Percentiles rank a stretch among this genome's conserved stretches.
phyloP scores from a whole-genome alignment of 2,888 invertebrate species.

The Sicus ferrugineus region DNA sequence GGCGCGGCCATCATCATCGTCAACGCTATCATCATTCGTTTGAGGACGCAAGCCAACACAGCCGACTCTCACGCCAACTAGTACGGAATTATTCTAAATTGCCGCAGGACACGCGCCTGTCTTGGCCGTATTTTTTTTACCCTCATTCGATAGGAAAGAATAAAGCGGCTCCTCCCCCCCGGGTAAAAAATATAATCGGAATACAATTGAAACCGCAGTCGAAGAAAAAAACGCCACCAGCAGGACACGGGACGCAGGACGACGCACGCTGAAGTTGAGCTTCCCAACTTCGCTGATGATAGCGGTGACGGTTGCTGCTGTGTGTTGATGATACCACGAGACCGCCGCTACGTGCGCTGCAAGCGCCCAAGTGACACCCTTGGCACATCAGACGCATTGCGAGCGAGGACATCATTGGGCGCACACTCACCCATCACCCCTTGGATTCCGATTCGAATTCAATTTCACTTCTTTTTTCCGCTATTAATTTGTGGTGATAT shows the following conservation, averaged over 20 bases:
- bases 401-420: constrained; percentile 17
- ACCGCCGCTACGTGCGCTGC: not conserved
- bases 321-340: not conserved
- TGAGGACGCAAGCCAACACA: constrained; percentile 27
- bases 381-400: not conserved
- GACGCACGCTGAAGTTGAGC: not conserved
- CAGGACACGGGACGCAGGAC: not conserved
- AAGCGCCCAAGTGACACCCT: constrained; percentile 24
- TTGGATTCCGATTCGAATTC: not conserved
- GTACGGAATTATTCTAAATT: constrained; percentile 43
- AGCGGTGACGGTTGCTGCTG: not conserved
- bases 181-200: not conserved
- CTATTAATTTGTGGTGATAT: constrained; percentile 26
- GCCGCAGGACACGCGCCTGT: constrained; percentile 54
- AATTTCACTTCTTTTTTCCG: constrained; percentile 41
- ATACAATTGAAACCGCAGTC: constrained; percentile 15
- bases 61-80: constrained; percentile 25
- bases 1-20: constrained; percentile 6
- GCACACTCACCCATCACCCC: constrained; percentile 11
- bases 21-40: too few species aligned
- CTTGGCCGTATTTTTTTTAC: not conserved
- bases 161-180: constrained; percentile 16
- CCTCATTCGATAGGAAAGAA: not conserved
- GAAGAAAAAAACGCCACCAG: constrained; percentile 7
- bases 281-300: not conserved